Percentiles rank a stretch among this genome's conserved stretches.
Conservation (phyloP, 2,888 invertebrate genomes). For the Andrena bicolor region DNA sequence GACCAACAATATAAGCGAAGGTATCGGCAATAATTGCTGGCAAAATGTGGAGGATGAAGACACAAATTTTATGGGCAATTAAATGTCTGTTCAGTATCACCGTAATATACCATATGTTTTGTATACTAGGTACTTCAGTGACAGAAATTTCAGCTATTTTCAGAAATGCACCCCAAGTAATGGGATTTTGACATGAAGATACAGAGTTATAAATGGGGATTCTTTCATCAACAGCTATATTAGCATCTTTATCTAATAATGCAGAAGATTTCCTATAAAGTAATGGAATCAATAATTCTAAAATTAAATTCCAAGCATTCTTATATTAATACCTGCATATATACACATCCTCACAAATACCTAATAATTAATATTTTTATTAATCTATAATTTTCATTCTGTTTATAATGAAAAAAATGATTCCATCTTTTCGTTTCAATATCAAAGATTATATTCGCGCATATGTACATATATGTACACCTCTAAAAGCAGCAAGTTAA, state of each 20-base stretch:
- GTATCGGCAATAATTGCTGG: conserved; percentile 88
- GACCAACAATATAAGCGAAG: conserved; percentile 86
- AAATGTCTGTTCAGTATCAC: conserved; percentile 87
- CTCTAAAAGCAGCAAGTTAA: no score
- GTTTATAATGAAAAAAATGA: background rate
- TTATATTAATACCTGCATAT: no score
- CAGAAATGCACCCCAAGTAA: conserved; percentile 91
- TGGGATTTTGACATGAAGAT: conserved; percentile 92
- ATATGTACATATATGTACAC: no score
- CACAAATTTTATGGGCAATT: conserved; percentile 86
- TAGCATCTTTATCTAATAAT: background rate
- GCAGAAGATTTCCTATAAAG: conserved; percentile 10
- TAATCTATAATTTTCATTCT: background rate
- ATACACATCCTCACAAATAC: no score
- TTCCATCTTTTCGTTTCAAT: background rate
- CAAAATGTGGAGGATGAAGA: conserved; percentile 87
- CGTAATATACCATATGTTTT: conserved; percentile 88
- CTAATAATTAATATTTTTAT: no score
- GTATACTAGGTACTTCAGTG: conserved; percentile 86
- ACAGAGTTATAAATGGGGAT: conserved; percentile 94
- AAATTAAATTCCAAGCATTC: background rate
- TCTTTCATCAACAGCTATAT: conserved; percentile 75
- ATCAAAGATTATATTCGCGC: background rate
- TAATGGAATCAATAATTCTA: background rate
- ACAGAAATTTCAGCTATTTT: conserved; percentile 86